Evolutionary conservation across 2,113 vertebrate species (phyloP), one percentile per base, ranked within the genome.

Genomic region (Syrrhaptes paradoxus): DNA sequence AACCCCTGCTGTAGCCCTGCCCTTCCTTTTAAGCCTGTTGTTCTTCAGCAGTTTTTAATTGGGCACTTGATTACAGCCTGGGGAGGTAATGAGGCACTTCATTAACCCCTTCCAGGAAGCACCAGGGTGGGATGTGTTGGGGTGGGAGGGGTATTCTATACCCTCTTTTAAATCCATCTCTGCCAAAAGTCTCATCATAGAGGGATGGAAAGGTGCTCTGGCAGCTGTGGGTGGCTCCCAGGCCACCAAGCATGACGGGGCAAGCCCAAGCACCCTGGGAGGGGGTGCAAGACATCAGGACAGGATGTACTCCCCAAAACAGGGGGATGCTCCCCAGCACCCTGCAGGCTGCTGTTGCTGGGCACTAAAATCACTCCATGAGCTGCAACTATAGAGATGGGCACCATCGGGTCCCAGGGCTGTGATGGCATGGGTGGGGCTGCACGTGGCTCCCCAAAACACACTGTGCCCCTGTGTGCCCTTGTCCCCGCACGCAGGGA

Each of bases 401-500:
- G 31, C 1, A 1, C 13, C 1, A 2, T 29, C 41, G 32, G 62
- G 9, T 36, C 43, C 48, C 34, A 43, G 66, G 59, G n/a, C 55
- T 1, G 1, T 1, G 10, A 16, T 7, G 4, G 29, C 3, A 0
- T 6, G 32, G 8, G 46, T 18, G 13, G 13, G 28, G 13, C 10
- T 18, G 16, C 0, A 2, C 1, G 0, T 9, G 34, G 25, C 57
- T 85, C 58, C 78, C 48, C 36, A 59, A 32, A 75, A 32, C 13
- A 43, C 16, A 4, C 57, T 6, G 7, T 83, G 72, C 55, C 59
- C 86, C 72, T 20, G 7, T 0, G 0, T 28, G 57, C 34, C 49
- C 74, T 65, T 12, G 25, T 80, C 36, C 57, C 32, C 0, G 0
- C 4, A 2, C 8, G 13, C 28, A 17, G 34, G 61, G 63, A 34